These are phyloP conservation scores for Drosophila busckii DNA, from an alignment of 1,140 invertebrate species.

Conservation along the genomic window DNA sequence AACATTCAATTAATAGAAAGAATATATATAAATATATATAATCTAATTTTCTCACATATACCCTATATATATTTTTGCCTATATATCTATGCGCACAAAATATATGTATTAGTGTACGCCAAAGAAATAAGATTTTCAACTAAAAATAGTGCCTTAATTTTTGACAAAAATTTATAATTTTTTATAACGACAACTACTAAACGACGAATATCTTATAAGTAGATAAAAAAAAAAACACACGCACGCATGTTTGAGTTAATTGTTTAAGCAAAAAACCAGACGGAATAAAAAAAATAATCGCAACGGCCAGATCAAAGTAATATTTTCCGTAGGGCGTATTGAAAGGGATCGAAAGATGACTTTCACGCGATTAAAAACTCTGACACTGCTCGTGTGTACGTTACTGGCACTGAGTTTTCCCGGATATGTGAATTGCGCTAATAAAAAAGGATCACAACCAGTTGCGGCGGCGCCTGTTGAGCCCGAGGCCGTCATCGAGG, in stretches of 20 bases:
- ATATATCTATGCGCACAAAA: conserved; percentile 51
- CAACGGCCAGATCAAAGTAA: conserved; percentile 34
- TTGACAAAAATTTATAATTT: conserved; percentile 54
- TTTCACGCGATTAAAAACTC: conserved; percentile 77
- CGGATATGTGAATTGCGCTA: conserved; percentile 75
- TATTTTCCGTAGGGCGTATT: conserved; percentile 21
- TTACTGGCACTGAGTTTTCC: conserved; percentile 78
- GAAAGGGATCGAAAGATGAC: conserved; percentile 61
- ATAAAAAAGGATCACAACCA: conserved; percentile 63
- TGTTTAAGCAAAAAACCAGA: conserved; percentile 19
- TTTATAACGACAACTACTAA: conserved; percentile 55
- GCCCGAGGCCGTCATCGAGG: conserved; percentile 90
- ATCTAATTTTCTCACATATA: conserved; percentile 63
- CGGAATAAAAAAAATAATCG: background rate
- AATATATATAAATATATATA: conserved; percentile 49
- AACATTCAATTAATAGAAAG: conserved; percentile 71
- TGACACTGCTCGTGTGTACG: conserved; percentile 73
- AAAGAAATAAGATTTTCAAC: conserved; percentile 71
- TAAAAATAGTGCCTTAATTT: conserved; percentile 71
- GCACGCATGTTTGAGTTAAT: conserved; percentile 68
- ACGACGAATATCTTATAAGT: conserved; percentile 44
- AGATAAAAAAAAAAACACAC: conserved; percentile 20
- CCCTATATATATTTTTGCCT: conserved; percentile 52
- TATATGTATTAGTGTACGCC: conserved; percentile 70
- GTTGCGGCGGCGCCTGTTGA: conserved; percentile 55